Percentiles rank a stretch among this genome's conserved stretches.
Conservation (phyloP, 2,888 invertebrate genomes). For the Heliconius cydno region DNA sequence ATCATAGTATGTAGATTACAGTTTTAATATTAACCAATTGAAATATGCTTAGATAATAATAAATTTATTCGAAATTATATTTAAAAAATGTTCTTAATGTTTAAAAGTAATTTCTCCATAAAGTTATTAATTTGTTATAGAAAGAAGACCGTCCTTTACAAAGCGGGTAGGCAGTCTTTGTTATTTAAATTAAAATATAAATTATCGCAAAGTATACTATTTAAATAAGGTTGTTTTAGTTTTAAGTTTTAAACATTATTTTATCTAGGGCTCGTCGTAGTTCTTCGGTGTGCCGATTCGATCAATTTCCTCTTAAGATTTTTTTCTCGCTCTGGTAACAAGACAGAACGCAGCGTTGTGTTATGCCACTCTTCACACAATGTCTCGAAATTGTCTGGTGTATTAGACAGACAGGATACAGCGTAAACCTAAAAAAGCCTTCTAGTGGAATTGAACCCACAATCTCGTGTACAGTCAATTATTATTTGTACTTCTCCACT, state of each 20-base stretch:
- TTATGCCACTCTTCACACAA: too few species aligned
- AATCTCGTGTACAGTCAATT: neutral
- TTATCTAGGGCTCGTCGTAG: neutral
- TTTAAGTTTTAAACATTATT: neutral
- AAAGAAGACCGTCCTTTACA: neutral
- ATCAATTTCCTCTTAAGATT: too few species aligned
- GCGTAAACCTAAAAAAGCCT: too few species aligned
- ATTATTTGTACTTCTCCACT: neutral
- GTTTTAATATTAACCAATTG: neutral
- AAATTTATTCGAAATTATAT: neutral
- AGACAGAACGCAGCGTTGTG: too few species aligned
- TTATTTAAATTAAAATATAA: constrained; percentile 4
- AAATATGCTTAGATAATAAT: neutral
- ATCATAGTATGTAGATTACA: neutral
- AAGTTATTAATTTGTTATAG: constrained; percentile 16
- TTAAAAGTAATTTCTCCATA: constrained; percentile 1
- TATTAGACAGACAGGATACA: too few species aligned
- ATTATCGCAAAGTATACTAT: neutral
- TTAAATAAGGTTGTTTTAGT: neutral
- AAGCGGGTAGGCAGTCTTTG: neutral
- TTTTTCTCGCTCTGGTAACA: too few species aligned
- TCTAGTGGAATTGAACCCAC: neutral
- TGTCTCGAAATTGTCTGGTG: too few species aligned
- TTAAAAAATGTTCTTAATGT: neutral
- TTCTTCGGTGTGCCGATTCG: too few species aligned